These are phyloP conservation scores for Tiliacea aurago DNA, from an alignment of 2,888 invertebrate genomes.

Conservation along the genomic window DNA sequence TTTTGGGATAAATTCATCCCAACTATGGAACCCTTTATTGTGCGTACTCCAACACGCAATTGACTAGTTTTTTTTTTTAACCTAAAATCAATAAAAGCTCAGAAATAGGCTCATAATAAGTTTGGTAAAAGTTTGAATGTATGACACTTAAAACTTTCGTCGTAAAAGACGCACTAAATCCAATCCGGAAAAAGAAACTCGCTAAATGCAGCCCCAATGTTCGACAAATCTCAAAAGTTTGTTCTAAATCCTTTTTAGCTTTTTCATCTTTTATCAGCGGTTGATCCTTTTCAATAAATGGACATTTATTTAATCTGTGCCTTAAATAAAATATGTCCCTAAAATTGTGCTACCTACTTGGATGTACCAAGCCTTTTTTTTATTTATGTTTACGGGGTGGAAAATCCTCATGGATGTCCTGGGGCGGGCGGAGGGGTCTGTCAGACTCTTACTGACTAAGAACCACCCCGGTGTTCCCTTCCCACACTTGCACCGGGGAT, in stretches of 20 bases:
- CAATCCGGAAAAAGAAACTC: slow-evolving; percentile 1
- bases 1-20: too few species aligned
- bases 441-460: too few species aligned
- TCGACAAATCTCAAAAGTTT: slow-evolving; percentile 18
- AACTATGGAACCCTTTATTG: too few species aligned
- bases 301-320: too few species aligned
- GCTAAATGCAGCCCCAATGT: slow-evolving; percentile 12
- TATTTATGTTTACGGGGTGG: too few species aligned
- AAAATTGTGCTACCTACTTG: not conserved
- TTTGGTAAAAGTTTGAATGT: slow-evolving; percentile 5
- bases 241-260: not conserved
- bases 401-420: too few species aligned
- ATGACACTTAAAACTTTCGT: slow-evolving; percentile 11
- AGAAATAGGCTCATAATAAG: slow-evolving; percentile 7
- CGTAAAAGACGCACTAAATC: slow-evolving; percentile 22
- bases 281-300: not conserved
- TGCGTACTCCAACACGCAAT: too few species aligned
- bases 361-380: not conserved
- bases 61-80: too few species aligned
- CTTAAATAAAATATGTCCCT: not conserved
- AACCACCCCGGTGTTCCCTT: too few species aligned
- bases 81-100: too few species aligned
- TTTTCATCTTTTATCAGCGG: not conserved
- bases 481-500: too few species aligned
- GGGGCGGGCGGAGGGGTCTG: too few species aligned